A percentile compares a stretch with the other conserved stretches of the same genome.
Conservation (phyloP, 1,140 invertebrate species). For the Drosophila nasuta region DNA sequence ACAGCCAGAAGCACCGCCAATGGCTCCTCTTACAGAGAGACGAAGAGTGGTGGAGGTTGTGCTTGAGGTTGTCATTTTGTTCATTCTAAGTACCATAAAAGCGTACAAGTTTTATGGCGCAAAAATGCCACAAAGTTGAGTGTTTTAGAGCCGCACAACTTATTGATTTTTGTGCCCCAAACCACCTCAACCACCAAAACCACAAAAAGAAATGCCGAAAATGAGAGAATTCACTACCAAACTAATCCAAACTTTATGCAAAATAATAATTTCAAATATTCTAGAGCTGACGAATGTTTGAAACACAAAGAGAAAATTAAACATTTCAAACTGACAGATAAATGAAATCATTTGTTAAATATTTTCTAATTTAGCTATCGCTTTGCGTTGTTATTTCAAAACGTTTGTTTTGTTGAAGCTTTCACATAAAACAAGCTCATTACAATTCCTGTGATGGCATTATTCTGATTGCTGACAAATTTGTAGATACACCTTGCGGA, state of each 20-base stretch:
- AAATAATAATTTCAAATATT: slow-evolving; percentile 4
- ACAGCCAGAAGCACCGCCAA: background rate
- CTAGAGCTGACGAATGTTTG: background rate
- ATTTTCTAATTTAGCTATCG: background rate
- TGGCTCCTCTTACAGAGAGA: slow-evolving; percentile 3
- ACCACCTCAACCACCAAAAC: background rate
- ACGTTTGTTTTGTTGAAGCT: background rate
- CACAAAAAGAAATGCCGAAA: background rate
- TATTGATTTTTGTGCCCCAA: slow-evolving; percentile 63
- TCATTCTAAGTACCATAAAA: slow-evolving; percentile 71
- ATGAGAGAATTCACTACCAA: background rate
- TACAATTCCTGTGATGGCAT: slow-evolving; percentile 15
- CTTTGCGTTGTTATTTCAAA: background rate
- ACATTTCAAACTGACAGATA: background rate
- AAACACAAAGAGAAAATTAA: background rate
- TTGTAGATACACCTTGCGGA: background rate
- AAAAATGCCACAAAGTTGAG: slow-evolving; percentile 48
- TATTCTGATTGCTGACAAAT: slow-evolving; percentile 13
- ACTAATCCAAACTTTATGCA: slow-evolving; percentile 22
- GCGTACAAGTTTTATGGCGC: slow-evolving; percentile 70
- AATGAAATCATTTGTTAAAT: background rate
- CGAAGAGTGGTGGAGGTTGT: slow-evolving; percentile 12
- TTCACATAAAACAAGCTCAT: slow-evolving; percentile 1
- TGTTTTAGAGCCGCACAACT: slow-evolving; percentile 41
- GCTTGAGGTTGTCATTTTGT: slow-evolving; percentile 63